phyloP scores from a whole-genome alignment of 2,113 vertebrate genomes.

The Spea multiplicata region DNA sequence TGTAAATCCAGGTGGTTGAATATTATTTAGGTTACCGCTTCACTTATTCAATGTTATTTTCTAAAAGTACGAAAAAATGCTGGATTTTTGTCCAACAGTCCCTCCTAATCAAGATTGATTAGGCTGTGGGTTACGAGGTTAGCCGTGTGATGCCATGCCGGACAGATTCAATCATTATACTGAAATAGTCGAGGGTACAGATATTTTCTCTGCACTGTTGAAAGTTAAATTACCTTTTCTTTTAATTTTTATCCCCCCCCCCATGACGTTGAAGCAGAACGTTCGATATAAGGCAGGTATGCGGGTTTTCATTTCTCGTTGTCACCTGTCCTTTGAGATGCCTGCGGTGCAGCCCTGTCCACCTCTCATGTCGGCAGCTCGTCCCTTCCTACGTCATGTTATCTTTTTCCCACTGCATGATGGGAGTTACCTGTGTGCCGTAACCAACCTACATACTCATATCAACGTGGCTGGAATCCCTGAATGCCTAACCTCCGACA shows the following conservation, averaged over 20 bases:
- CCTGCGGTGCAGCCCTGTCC: not conserved
- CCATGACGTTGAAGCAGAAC: not conserved
- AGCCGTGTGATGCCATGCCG: too few species aligned
- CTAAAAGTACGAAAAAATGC: too few species aligned
- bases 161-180: too few species aligned
- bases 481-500: not conserved
- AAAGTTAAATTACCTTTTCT: not conserved
- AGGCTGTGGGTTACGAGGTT: too few species aligned
- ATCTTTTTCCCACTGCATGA: not conserved
- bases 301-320: not conserved
- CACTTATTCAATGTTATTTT: too few species aligned
- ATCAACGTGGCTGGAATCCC: not conserved
- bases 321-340: not conserved
- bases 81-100: too few species aligned
- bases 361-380: not conserved
- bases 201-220: too few species aligned
- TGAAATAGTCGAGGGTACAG: too few species aligned
- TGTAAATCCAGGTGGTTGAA: too few species aligned
- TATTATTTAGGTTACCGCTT: too few species aligned
- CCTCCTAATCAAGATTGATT: too few species aligned
- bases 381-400: not conserved
- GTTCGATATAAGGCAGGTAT: conserved; percentile 14
- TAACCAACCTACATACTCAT: conserved; percentile 4
- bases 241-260: not conserved
- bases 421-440: not conserved